A percentile compares a stretch with the other conserved stretches of the same genome.
phyloP scores from a whole-genome alignment of 2,888 invertebrate species.

The Philereme transversata region DNA sequence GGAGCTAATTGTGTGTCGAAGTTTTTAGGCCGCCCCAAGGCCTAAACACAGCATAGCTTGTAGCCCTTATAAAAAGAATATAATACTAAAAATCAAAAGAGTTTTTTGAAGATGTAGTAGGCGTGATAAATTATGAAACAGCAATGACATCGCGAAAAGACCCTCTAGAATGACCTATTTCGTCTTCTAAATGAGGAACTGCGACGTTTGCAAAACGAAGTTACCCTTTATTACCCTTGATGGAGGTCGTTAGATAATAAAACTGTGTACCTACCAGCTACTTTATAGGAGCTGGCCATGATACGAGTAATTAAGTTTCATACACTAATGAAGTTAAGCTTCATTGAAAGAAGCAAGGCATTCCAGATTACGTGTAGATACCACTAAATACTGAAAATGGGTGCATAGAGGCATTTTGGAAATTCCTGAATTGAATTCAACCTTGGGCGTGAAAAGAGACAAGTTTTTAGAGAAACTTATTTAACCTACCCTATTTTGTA shows the following conservation, averaged over 20 bases:
- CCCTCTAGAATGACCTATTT: constrained; percentile 31
- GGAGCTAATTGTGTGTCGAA: too few relatives aligned
- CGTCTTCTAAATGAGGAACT: constrained; percentile 26
- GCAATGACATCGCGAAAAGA: constrained; percentile 29
- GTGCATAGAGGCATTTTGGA: too few relatives aligned
- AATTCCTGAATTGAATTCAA: too few relatives aligned
- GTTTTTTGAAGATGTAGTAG: background rate
- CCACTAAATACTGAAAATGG: too few relatives aligned
- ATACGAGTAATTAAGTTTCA: constrained; percentile 41
- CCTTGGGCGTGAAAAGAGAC: too few relatives aligned
- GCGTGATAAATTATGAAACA: constrained; percentile 1
- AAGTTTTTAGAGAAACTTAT: too few relatives aligned
- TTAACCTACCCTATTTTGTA: too few relatives aligned
- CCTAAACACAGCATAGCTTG: too few relatives aligned
- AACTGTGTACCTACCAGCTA: constrained; percentile 48
- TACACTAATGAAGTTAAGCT: constrained; percentile 33
- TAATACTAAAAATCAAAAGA: background rate
- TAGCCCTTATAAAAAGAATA: too few relatives aligned
- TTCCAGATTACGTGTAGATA: too few relatives aligned
- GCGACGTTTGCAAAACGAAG: constrained; percentile 15
- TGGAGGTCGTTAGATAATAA: constrained; percentile 62
- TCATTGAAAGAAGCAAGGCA: constrained; percentile 13
- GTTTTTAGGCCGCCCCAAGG: too few relatives aligned
- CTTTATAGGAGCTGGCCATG: constrained; percentile 42
- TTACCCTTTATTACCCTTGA: constrained; percentile 64